Conservation (phyloP, 2,113 vertebrate species). For the Mobula hypostoma region DNA sequence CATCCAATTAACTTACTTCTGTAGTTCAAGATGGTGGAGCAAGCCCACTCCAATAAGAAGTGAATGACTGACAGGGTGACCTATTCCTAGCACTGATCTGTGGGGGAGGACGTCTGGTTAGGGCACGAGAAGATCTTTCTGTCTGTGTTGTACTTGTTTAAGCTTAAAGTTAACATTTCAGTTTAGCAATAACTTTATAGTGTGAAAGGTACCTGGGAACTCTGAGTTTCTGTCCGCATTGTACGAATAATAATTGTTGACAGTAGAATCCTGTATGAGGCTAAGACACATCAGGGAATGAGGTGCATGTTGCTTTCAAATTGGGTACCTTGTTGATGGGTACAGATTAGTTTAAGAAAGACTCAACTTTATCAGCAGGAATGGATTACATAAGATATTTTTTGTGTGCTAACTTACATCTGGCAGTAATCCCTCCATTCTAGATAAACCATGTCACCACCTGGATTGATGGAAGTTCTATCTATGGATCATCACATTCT, state of each 20-base stretch:
- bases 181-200: background rate
- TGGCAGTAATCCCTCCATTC: background rate
- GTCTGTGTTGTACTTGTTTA: background rate
- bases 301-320: background rate
- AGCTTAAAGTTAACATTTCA: background rate
- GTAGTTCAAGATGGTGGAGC: too few relatives aligned
- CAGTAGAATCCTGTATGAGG: background rate
- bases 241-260: background rate
- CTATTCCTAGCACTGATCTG: too few relatives aligned
- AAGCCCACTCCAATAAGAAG: too few relatives aligned
- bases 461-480: constrained; percentile 37
- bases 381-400: background rate
- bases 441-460: constrained; percentile 30
- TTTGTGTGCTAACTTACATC: background rate
- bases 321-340: background rate
- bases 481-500: constrained; percentile 33
- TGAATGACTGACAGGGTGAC: too few relatives aligned
- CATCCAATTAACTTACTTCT: too few relatives aligned
- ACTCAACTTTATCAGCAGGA: background rate
- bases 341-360: background rate
- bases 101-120: too few relatives aligned
- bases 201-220: background rate
- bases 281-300: background rate
- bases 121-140: too few relatives aligned
- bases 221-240: background rate